Percentiles rank a stretch among this genome's conserved stretches.
Conservation (phyloP, 1,140 invertebrate species). For the Nebria ingens region DNA sequence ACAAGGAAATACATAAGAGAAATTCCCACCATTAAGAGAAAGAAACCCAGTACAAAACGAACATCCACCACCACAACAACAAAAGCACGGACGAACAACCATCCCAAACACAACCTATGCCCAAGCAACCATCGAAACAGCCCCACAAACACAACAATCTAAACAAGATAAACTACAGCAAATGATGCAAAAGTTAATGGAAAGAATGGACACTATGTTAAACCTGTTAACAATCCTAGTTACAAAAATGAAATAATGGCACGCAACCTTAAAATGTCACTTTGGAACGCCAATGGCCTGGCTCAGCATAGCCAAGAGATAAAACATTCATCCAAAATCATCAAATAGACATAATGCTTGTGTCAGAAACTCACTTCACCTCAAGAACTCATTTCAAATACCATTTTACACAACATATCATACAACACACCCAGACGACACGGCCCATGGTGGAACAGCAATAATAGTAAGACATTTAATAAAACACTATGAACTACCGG, state of each 20-base stretch:
- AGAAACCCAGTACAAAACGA: not conserved
- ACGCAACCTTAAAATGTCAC: conserved; percentile 14
- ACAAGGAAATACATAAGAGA: conserved; percentile 18
- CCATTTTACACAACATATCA: conserved; percentile 17
- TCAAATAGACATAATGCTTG: conserved; percentile 22
- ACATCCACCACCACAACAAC: not conserved
- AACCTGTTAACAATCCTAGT: conserved; percentile 15
- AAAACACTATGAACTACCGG: conserved; percentile 13
- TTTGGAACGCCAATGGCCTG: conserved; percentile 24
- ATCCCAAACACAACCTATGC: not conserved
- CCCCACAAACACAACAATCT: not conserved
- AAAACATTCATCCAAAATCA: conserved; percentile 19
- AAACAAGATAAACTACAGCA: conserved; percentile 2
- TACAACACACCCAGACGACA: conserved; percentile 20
- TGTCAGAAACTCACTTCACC: conserved; percentile 23
- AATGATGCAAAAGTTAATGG: conserved; percentile 12
- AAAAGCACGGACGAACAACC: too few relatives aligned
- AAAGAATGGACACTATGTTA: conserved; percentile 16
- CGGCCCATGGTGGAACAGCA: conserved; percentile 18
- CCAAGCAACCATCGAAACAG: not conserved
- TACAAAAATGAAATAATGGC: conserved; percentile 13
- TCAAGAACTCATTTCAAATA: conserved; percentile 16
- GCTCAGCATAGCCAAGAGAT: conserved; percentile 18
- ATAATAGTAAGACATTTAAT: conserved; percentile 15
- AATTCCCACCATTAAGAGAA: not conserved